These are phyloP conservation scores for Streptopelia turtur DNA, from an alignment of 2,797 vertebrate genomes.

Conservation along the genomic window DNA sequence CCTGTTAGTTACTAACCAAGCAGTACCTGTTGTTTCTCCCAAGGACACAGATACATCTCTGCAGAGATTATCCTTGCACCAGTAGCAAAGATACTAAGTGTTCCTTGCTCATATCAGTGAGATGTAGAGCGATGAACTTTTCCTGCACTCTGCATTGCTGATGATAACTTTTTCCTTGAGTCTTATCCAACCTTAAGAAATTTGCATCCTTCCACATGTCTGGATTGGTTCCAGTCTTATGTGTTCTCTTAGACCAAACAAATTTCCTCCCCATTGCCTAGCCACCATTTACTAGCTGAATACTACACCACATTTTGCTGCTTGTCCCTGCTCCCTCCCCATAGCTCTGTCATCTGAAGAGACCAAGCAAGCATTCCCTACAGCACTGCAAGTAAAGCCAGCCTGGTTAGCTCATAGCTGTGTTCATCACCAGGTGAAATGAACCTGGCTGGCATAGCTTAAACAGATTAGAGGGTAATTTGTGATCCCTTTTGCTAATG, in stretches of 20 bases:
- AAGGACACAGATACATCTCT: neutral
- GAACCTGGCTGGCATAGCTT: neutral
- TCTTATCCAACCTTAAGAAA: neutral
- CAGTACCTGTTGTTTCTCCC: neutral
- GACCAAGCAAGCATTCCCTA: neutral
- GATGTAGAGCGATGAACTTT: neutral
- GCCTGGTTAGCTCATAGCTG: constrained; percentile 44
- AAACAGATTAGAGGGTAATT: constrained; percentile 16
- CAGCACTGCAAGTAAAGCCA: constrained; percentile 21
- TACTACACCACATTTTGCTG: neutral
- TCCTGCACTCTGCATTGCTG: neutral
- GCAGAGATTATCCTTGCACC: neutral
- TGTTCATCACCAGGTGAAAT: constrained; percentile 47
- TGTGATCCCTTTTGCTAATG: constrained; percentile 3
- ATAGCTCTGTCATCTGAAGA: neutral
- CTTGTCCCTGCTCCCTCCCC: neutral
- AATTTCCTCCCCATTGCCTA: neutral
- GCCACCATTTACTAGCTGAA: neutral
- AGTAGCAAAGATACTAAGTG: neutral
- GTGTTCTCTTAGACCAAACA: neutral
- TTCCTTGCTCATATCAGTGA: neutral
- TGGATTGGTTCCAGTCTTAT: neutral
- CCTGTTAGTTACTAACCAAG: neutral
- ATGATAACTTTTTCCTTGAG: neutral
- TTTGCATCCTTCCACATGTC: neutral